phyloP scores from a whole-genome alignment of 2,888 invertebrate species.

The Vanessa cardui region DNA sequence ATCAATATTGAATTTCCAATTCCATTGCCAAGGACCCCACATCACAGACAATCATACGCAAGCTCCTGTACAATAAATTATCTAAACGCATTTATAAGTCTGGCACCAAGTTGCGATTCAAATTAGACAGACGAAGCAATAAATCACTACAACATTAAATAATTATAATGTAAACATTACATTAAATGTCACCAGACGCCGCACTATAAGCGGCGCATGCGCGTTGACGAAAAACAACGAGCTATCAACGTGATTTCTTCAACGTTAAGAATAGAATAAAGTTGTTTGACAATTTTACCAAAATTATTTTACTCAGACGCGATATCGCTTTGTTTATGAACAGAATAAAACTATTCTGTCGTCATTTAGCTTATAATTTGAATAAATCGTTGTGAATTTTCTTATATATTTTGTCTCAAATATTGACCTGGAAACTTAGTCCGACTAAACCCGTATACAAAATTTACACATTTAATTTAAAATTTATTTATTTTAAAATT shows the following conservation, averaged over 20 bases:
- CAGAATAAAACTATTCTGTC: no score
- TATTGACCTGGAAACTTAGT: no score
- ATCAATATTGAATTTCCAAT: conserved; percentile 37
- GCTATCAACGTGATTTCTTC: conserved; percentile 5
- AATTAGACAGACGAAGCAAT: conserved; percentile 45
- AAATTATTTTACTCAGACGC: background rate
- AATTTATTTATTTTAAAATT: no score
- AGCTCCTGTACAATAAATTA: conserved; percentile 53
- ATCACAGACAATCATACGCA: conserved; percentile 47
- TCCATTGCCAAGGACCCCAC: conserved; percentile 44
- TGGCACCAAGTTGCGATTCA: conserved; percentile 52
- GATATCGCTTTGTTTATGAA: no score
- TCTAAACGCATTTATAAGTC: conserved; percentile 48
- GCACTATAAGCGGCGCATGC: conserved; percentile 11
- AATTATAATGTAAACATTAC: conserved; percentile 59
- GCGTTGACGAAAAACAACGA: conserved; percentile 23
- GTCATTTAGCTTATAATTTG: no score
- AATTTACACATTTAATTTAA: no score
- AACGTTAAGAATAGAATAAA: conserved; percentile 23
- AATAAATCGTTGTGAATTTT: no score
- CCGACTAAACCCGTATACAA: no score
- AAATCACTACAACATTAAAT: conserved; percentile 58
- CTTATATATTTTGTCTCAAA: no score
- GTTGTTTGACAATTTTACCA: background rate
- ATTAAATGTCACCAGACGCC: conserved; percentile 44